Conservation (phyloP, 2,113 vertebrate genomes). For the Rattus rattus region DNA sequence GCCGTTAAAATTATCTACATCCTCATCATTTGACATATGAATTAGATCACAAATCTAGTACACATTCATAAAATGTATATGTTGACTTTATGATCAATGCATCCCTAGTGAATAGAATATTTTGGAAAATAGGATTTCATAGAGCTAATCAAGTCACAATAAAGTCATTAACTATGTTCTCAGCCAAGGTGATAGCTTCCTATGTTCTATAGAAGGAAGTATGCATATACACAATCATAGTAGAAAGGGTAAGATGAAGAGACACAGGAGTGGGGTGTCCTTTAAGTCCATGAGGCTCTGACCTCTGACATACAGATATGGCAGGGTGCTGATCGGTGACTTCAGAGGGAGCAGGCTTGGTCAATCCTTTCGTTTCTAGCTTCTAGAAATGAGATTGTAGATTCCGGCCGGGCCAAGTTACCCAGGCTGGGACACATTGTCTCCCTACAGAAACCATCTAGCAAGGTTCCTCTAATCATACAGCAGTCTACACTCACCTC, state of each 20-base stretch:
- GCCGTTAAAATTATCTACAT: not conserved
- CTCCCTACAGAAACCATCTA: not conserved
- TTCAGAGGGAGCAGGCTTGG: not conserved
- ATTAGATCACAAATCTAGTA: not conserved
- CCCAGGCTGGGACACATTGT: not conserved
- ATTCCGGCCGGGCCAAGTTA: not conserved
- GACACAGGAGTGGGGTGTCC: not conserved
- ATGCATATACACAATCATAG: not conserved
- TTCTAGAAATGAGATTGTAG: not conserved
- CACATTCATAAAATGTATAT: constrained; percentile 27
- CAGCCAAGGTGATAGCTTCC: not conserved
- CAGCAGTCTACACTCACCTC: not conserved
- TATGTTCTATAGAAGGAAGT: not conserved
- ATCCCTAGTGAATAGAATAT: not conserved
- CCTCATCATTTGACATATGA: constrained; percentile 6
- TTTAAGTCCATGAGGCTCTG: not conserved
- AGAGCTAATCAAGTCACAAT: constrained; percentile 10
- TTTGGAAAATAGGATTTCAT: not conserved
- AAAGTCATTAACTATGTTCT: not conserved
- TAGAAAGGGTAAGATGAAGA: not conserved
- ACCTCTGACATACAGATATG: not conserved
- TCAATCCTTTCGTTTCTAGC: not conserved
- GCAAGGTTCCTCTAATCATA: not conserved
- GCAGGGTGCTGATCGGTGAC: too few relatives aligned
- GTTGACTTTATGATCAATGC: not conserved